Evolutionary conservation across 2,888 invertebrate species (phyloP).

Genomic region (Lomographa bimaculata): DNA sequence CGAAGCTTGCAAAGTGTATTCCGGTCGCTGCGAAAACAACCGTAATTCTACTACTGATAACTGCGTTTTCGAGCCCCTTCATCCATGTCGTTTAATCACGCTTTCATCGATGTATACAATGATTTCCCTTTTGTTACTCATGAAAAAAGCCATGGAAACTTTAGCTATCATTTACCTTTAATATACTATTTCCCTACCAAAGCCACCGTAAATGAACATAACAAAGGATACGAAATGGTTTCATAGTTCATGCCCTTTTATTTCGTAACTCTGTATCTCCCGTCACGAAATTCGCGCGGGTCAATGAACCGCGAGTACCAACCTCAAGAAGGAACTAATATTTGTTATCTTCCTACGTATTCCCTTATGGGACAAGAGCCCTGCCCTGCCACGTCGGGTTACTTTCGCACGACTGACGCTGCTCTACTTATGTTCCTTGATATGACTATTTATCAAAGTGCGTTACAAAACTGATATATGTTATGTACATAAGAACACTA

Average conservation of each 20-base stretch:
- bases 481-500: too few species aligned
- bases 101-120: not conserved
- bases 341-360: constrained; percentile 71
- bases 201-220: too few species aligned
- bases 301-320: constrained; percentile 68
- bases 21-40: constrained; percentile 48
- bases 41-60: too few species aligned
- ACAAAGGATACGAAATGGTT: too few species aligned
- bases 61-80: constrained; percentile 31
- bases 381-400: constrained; percentile 57
- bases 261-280: constrained; percentile 19
- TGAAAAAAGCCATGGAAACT: too few species aligned
- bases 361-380: constrained; percentile 65
- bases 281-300: constrained; percentile 62
- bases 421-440: constrained; percentile 32
- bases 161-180: too few species aligned
- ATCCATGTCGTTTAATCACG: too few species aligned
- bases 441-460: constrained; percentile 25
- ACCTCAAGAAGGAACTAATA: constrained; percentile 71
- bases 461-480: constrained; percentile 1
- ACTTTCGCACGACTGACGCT: constrained; percentile 66
- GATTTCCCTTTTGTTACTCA: not conserved
- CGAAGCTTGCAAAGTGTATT: constrained; percentile 55
- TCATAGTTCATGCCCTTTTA: constrained; percentile 14
- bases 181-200: too few species aligned